A percentile compares a stretch with the other conserved stretches of the same genome.
phyloP scores from a whole-genome alignment of 92 coral and sea anemone species.

The Metridium senile region DNA sequence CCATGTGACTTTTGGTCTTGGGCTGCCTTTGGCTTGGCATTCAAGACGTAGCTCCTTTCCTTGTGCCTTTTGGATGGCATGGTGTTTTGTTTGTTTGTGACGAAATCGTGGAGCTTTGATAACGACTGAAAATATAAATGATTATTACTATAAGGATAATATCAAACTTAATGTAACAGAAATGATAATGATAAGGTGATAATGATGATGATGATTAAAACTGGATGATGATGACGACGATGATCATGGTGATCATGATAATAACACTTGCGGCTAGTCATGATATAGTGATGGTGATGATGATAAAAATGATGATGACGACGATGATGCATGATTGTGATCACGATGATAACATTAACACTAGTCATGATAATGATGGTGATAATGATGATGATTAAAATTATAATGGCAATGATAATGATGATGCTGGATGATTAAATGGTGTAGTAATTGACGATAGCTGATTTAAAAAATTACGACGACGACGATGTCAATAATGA shows the following conservation, averaged over 20 bases:
- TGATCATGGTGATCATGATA: neutral
- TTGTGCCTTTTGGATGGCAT: conserved; percentile 3
- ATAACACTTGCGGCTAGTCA: neutral
- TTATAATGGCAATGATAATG: too few species aligned
- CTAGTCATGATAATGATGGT: neutral
- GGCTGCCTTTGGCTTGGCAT: conserved; percentile 63
- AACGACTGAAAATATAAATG: conserved; percentile 28
- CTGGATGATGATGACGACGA: neutral
- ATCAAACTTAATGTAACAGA: too few species aligned
- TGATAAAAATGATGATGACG: neutral
- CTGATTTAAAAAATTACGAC: too few species aligned
- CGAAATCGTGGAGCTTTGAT: conserved; percentile 47
- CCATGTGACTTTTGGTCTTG: conserved; percentile 62
- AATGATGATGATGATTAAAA: neutral
- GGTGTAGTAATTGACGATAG: too few species aligned
- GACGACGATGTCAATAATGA: too few species aligned
- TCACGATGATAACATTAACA: neutral
- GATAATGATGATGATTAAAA: too few species aligned
- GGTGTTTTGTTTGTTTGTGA: neutral
- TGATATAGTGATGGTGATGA: neutral
- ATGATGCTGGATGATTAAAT: too few species aligned
- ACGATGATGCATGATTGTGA: too few species aligned
- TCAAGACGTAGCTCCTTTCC: conserved; percentile 58
- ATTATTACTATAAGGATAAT: neutral
- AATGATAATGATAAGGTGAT: too few species aligned